A percentile compares a stretch with the other conserved stretches of the same genome.
phyloP scores from a whole-genome alignment of 2,797 vertebrate genomes.

The Vireo griseus region DNA sequence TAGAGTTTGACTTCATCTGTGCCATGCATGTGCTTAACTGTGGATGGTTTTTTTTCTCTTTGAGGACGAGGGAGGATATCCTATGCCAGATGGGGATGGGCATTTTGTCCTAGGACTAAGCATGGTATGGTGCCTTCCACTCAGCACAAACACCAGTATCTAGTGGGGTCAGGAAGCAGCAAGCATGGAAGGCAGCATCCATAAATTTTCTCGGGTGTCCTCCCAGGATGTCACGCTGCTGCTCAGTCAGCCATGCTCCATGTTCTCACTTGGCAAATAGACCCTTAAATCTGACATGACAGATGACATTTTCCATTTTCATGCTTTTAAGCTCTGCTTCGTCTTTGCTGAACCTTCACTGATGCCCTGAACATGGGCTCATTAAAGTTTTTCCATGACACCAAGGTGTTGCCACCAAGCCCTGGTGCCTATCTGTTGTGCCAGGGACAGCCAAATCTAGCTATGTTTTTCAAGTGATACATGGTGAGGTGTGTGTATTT shows the following conservation, averaged over 20 bases:
- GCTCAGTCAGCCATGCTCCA: not conserved
- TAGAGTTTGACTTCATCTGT: not conserved
- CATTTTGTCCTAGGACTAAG: not conserved
- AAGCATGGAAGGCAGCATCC: not conserved
- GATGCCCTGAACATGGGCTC: not conserved
- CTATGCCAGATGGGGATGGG: rapidly evolving
- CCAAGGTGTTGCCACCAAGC: not conserved
- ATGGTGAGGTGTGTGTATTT: not conserved
- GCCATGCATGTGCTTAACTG: not conserved
- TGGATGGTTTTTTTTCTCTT: not conserved
- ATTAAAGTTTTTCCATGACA: not conserved
- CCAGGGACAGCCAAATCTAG: not conserved
- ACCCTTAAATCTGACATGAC: slow-evolving; percentile 41
- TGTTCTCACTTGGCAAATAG: not conserved
- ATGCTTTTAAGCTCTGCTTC: not conserved
- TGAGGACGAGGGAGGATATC: not conserved
- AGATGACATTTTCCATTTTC: slow-evolving; percentile 43
- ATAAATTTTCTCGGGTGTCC: not conserved
- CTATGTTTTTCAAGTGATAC: not conserved
- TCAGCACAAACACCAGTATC: not conserved
- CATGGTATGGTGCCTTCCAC: not conserved
- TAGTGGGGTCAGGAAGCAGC: not conserved
- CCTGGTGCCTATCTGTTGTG: not conserved
- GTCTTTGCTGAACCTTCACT: not conserved
- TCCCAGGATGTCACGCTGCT: not conserved